phyloP scores from a whole-genome alignment of 2,888 invertebrate species.

The Oscheius myriophilus region DNA sequence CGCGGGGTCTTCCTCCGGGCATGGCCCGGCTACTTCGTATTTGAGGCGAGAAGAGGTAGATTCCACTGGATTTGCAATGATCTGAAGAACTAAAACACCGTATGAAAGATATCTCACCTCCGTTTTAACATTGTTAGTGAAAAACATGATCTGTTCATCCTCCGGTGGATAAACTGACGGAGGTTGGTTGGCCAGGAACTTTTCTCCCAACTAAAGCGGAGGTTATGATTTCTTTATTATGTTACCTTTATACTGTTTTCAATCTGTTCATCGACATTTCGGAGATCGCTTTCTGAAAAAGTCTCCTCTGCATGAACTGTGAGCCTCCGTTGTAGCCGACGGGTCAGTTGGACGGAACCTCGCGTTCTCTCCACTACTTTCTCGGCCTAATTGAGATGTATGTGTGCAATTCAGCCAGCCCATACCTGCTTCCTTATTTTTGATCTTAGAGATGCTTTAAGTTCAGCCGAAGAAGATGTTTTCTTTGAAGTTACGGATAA shows the following conservation, averaged over 20 bases:
- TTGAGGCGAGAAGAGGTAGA: not conserved
- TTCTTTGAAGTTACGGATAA: slow-evolving; percentile 31
- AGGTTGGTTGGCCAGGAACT: slow-evolving; percentile 23
- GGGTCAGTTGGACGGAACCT: slow-evolving; percentile 59
- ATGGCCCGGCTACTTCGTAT: slow-evolving; percentile 3
- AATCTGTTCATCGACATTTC: slow-evolving; percentile 55
- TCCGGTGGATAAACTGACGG: slow-evolving; percentile 9
- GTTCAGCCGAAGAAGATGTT: slow-evolving; percentile 30
- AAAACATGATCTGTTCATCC: slow-evolving; percentile 22
- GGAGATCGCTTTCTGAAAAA: slow-evolving; percentile 45
- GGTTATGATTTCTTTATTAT: not conserved
- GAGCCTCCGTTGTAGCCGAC: slow-evolving; percentile 44
- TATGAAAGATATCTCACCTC: not conserved
- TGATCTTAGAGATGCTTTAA: slow-evolving; percentile 32
- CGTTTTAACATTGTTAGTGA: slow-evolving; percentile 2
- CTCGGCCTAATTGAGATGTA: slow-evolving; percentile 27
- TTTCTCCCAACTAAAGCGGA: slow-evolving; percentile 11
- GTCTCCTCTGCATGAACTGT: slow-evolving; percentile 45
- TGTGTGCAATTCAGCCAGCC: not conserved
- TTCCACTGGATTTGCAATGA: not conserved
- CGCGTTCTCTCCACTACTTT: slow-evolving; percentile 58
- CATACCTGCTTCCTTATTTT: slow-evolving; percentile 36
- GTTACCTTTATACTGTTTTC: slow-evolving; percentile 46
- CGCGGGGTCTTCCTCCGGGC: slow-evolving; percentile 2
- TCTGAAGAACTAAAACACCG: no score